These are phyloP conservation scores for Aphis gossypii DNA, from an alignment of 1,140 invertebrate species.

Conservation along the genomic window DNA sequence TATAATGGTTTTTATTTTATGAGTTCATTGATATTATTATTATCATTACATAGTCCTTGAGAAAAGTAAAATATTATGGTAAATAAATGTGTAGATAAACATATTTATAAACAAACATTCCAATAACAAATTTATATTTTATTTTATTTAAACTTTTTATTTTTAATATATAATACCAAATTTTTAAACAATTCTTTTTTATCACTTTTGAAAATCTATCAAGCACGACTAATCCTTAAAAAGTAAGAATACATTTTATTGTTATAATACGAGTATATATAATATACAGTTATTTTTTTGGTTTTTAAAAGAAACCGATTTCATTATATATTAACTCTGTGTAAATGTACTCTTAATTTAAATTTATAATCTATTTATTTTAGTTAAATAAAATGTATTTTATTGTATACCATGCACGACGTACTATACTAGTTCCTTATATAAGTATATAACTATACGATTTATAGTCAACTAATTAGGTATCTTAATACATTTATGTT, in stretches of 20 bases:
- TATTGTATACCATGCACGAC: not conserved
- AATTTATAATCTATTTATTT: not conserved
- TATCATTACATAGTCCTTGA: conserved; percentile 18
- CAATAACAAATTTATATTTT: not conserved
- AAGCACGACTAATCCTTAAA: not conserved
- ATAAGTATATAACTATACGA: not conserved
- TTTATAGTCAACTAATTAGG: not conserved
- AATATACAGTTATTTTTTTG: not conserved
- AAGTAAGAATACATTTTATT: not conserved
- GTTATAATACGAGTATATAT: not conserved
- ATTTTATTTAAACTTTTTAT: not conserved
- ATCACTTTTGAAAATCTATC: not conserved
- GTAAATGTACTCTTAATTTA: too few relatives aligned
- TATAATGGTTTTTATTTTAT: not conserved
- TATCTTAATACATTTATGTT: not conserved
- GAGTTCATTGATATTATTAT: conserved; percentile 1
- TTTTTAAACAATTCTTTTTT: not conserved
- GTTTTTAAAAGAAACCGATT: not conserved
- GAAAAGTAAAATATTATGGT: not conserved
- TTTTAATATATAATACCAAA: not conserved
- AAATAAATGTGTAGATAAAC: not conserved
- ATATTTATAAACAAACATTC: not conserved
- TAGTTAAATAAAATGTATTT: not conserved
- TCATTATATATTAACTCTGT: too few relatives aligned
- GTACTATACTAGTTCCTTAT: not conserved